Percentiles rank a stretch among this genome's conserved stretches.
Evolutionary conservation across 2,113 vertebrate species (phyloP).

Genomic region (Sorex araneus): DNA sequence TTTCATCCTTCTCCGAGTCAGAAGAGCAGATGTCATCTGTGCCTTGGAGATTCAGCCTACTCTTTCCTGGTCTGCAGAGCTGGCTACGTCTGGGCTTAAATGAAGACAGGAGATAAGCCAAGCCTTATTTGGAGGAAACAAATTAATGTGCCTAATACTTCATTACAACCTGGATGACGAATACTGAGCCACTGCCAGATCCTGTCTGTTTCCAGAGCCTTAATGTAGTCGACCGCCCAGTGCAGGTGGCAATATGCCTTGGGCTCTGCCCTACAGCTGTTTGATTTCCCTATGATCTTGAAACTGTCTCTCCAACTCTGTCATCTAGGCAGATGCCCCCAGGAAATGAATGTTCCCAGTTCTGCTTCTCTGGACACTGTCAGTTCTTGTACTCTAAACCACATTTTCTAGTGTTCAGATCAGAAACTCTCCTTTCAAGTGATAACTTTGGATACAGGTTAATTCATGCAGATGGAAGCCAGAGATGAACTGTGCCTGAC

Average conservation of each 20-base stretch:
- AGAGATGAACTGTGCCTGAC: not conserved
- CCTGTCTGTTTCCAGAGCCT: not conserved
- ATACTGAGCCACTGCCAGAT: constrained; percentile 6
- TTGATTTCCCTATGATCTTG: constrained; percentile 53
- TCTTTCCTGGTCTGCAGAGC: constrained; percentile 27
- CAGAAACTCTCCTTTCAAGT: constrained; percentile 53
- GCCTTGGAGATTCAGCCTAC: constrained; percentile 38
- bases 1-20: not conserved
- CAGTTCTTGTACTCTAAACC: constrained; percentile 34
- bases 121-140: not conserved
- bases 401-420: constrained; percentile 58
- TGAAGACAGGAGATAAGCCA: constrained; percentile 59
- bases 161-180: not conserved
- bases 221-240: not conserved
- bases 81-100: constrained; percentile 49
- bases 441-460: constrained; percentile 40
- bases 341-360: constrained; percentile 61
- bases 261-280: constrained; percentile 66
- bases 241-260: not conserved
- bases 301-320: constrained; percentile 46
- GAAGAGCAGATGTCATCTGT: constrained; percentile 49
- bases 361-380: constrained; percentile 47
- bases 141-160: constrained; percentile 53
- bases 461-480: not conserved
- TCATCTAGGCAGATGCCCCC: constrained; percentile 49